Evolutionary conservation across 1,140 invertebrate genomes (phyloP).

Genomic region (Hesperophylax magnus): DNA sequence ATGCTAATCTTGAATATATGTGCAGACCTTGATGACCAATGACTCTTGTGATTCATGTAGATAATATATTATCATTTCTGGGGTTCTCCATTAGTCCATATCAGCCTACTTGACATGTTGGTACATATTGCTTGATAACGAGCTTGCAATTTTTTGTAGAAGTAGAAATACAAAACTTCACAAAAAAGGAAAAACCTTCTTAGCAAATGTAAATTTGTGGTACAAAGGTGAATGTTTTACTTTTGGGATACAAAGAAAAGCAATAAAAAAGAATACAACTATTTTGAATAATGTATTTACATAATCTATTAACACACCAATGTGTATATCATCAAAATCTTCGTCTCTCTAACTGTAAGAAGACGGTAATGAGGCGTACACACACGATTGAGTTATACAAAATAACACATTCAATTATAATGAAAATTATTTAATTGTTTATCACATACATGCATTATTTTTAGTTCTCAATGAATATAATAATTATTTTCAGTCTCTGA

Average conservation of each 20-base stretch:
- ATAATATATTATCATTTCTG: too few species aligned
- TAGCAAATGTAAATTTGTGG: too few species aligned
- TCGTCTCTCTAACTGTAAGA: neutral
- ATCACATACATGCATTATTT: conserved; percentile 30
- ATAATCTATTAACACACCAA: conserved; percentile 19
- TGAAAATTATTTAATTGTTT: conserved; percentile 18
- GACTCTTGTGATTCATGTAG: too few species aligned
- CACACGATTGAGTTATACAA: conserved; percentile 2
- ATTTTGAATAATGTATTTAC: conserved; percentile 34
- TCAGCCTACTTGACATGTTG: too few species aligned
- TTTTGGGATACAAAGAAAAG: neutral
- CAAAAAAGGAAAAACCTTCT: too few species aligned
- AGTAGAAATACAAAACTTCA: too few species aligned
- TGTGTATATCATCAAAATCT: neutral
- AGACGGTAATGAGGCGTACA: neutral
- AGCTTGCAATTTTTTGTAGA: too few species aligned
- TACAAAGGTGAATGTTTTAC: too few species aligned
- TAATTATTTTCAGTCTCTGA: conserved; percentile 37
- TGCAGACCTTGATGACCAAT: too few species aligned
- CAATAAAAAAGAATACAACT: conserved; percentile 4
- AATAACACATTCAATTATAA: conserved; percentile 25
- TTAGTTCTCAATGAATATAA: conserved; percentile 33
- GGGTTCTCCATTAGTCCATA: too few species aligned
- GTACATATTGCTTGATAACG: too few species aligned
- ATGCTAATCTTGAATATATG: too few species aligned